Conservation (phyloP, 2,113 vertebrate species). For the Struthidea cinerea region DNA sequence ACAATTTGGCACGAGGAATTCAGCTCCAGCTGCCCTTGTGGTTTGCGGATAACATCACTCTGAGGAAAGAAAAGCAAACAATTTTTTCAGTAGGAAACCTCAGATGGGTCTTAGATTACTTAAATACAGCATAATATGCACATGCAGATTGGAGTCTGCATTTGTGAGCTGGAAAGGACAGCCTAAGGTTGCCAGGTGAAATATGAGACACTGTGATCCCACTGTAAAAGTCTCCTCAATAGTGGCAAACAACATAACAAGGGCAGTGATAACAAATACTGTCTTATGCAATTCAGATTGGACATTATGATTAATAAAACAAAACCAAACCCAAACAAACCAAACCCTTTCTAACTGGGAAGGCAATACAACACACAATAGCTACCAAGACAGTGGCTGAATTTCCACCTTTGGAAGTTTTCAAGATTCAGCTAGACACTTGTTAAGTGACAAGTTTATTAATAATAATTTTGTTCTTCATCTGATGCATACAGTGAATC, state of each 20-base stretch:
- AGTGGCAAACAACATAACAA: neutral
- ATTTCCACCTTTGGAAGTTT: neutral
- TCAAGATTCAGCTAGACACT: neutral
- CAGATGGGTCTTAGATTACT: neutral
- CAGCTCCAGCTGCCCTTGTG: constrained; percentile 86
- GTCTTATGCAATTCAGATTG: neutral
- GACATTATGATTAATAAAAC: neutral
- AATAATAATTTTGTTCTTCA: neutral
- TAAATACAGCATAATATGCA: neutral
- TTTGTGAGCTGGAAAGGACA: neutral
- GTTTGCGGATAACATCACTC: constrained; percentile 88
- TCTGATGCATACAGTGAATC: neutral
- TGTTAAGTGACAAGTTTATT: neutral
- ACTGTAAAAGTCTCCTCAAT: neutral
- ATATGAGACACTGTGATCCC: neutral
- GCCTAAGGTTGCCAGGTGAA: neutral
- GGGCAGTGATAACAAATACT: neutral
- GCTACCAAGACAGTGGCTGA: neutral
- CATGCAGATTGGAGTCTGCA: neutral
- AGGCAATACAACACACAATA: neutral
- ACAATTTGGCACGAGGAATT: constrained; percentile 83
- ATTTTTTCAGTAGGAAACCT: neutral
- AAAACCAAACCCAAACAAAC: neutral
- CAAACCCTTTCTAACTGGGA: neutral
- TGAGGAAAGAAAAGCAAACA: constrained; percentile 32